phyloP scores from a whole-genome alignment of 2,888 invertebrate species.

The Epinotia bilunana region DNA sequence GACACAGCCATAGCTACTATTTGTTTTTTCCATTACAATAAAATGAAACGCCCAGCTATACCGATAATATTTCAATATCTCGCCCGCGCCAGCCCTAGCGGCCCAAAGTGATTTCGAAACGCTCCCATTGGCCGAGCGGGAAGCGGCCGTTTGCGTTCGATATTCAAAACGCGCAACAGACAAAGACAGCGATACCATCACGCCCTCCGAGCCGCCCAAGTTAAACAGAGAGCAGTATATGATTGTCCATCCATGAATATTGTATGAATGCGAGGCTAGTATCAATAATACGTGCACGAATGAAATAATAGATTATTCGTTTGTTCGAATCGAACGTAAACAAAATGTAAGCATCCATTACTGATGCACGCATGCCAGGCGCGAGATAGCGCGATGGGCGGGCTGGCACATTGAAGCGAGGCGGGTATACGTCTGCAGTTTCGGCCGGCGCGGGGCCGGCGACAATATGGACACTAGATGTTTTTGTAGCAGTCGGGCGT shows the following conservation, averaged over 20 bases:
- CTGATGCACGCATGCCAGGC: slow-evolving; percentile 66
- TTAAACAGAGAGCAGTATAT: slow-evolving; percentile 61
- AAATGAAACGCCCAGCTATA: slow-evolving; percentile 76
- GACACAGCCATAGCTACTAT: slow-evolving; percentile 63
- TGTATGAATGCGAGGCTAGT: slow-evolving; percentile 77
- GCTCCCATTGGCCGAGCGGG: slow-evolving; percentile 66
- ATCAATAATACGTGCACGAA: slow-evolving; percentile 84
- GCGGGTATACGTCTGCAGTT: slow-evolving; percentile 55
- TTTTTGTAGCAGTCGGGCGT: slow-evolving; percentile 81
- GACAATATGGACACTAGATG: slow-evolving; percentile 70
- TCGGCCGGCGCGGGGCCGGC: slow-evolving; percentile 48
- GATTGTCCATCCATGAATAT: slow-evolving; percentile 70
- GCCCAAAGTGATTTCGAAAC: slow-evolving; percentile 73
- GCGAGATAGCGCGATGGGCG: slow-evolving; percentile 52
- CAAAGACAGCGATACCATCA: slow-evolving; percentile 55
- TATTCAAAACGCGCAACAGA: slow-evolving; percentile 60
- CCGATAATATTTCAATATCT: slow-evolving; percentile 82
- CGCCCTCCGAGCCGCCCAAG: neutral
- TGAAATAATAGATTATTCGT: slow-evolving; percentile 85
- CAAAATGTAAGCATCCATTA: slow-evolving; percentile 83
- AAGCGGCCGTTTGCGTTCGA: slow-evolving; percentile 60
- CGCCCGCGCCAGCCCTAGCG: slow-evolving; percentile 68
- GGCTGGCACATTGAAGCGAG: slow-evolving; percentile 58
- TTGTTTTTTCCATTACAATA: slow-evolving; percentile 83
- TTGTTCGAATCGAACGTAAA: slow-evolving; percentile 84